A percentile compares a stretch with the other conserved stretches of the same genome.
Evolutionary conservation across 1,140 invertebrate species (phyloP).

Genomic region (Leptinotarsa defecta): DNA sequence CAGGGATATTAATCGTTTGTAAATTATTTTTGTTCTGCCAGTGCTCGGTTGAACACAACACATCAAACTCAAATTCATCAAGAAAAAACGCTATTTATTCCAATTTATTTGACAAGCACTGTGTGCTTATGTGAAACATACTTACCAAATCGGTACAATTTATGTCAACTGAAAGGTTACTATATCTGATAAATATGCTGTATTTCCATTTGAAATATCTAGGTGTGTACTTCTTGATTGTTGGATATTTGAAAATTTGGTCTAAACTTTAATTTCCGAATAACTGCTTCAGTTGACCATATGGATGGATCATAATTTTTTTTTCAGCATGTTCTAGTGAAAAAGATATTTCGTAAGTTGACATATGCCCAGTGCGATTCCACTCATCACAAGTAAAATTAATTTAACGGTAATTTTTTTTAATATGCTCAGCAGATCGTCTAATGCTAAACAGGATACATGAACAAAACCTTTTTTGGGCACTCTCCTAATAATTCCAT

Average conservation of each 20-base stretch:
- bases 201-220: neutral
- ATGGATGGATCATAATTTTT: neutral
- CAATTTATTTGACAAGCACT: too few relatives aligned
- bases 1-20: too few relatives aligned
- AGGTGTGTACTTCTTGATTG: neutral
- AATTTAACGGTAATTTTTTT: neutral
- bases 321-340: conserved; percentile 4
- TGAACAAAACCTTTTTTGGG: conserved; percentile 7
- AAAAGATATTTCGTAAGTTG: neutral
- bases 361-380: conserved; percentile 13
- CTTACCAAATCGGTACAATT: neutral
- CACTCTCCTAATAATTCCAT: neutral
- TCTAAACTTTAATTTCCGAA: neutral
- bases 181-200: neutral
- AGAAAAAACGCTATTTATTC: neutral
- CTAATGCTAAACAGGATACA: neutral
- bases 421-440: neutral
- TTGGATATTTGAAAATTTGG: conserved; percentile 10
- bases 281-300: conserved; percentile 12
- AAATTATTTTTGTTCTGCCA: neutral
- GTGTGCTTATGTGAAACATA: neutral
- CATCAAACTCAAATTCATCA: neutral
- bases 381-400: conserved; percentile 2
- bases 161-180: neutral
- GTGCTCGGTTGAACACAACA: neutral